phyloP scores from a whole-genome alignment of 2,888 invertebrate genomes.

The Microctonus brassicae region DNA sequence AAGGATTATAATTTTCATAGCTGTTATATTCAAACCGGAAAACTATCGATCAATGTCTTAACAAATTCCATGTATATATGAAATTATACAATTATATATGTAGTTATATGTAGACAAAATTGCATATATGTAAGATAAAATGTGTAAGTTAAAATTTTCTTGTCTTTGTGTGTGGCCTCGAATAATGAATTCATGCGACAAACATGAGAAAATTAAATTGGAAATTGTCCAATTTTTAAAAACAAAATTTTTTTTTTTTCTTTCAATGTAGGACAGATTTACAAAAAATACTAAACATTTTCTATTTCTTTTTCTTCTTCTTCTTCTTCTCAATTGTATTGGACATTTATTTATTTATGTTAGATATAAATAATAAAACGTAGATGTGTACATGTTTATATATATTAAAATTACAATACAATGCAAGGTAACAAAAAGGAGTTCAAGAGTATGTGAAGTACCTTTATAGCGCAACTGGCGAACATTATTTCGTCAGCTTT shows the following conservation, averaged over 20 bases:
- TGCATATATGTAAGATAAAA: background rate
- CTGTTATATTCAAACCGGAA: slow-evolving; percentile 26
- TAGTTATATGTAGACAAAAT: background rate
- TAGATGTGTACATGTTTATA: background rate
- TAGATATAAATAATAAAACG: slow-evolving; percentile 1
- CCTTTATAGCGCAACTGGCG: background rate
- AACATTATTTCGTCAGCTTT: slow-evolving; percentile 14
- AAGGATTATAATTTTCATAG: background rate
- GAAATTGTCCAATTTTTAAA: background rate
- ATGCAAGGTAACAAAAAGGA: background rate
- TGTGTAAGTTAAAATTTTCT: background rate
- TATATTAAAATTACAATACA: background rate
- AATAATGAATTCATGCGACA: background rate
- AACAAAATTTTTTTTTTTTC: no score
- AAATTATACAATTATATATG: background rate
- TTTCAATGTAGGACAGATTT: no score
- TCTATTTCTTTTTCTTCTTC: no score
- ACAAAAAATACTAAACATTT: no score
- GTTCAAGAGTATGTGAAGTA: background rate
- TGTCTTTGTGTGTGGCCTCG: background rate
- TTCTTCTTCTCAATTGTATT: background rate
- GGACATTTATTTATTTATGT: background rate
- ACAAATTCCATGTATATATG: background rate
- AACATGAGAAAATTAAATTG: background rate
- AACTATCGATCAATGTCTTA: slow-evolving; percentile 28